Conservation (phyloP, 2,888 invertebrate species). For the Dicycla oo region DNA sequence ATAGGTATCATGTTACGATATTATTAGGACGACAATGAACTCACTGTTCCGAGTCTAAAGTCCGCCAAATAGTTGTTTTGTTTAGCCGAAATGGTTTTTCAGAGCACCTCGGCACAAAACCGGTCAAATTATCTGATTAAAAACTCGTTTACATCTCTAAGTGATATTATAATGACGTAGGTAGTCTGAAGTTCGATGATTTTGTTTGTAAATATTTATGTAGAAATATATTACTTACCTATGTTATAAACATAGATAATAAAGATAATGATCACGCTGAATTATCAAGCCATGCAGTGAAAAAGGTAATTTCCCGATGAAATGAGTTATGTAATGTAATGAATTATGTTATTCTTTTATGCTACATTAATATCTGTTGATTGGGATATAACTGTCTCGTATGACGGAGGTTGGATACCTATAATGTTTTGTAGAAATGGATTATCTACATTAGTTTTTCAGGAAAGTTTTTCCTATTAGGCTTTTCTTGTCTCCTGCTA, state of each 20-base stretch:
- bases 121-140: slow-evolving; percentile 34
- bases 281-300: slow-evolving; percentile 6
- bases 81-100: not conserved
- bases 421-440: no score
- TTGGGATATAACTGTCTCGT: not conserved
- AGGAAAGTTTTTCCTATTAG: no score
- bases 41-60: not conserved
- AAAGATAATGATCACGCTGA: slow-evolving; percentile 9
- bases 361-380: not conserved
- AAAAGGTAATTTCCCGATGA: slow-evolving; percentile 47
- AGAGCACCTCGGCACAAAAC: slow-evolving; percentile 47
- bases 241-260: not conserved
- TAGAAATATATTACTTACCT: not conserved
- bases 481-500: no score
- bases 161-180: slow-evolving; percentile 41
- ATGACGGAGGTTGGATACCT: no score
- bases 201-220: slow-evolving; percentile 27
- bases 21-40: no score
- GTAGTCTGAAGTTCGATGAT: slow-evolving; percentile 33
- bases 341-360: slow-evolving; percentile 10
- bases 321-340: slow-evolving; percentile 26
- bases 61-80: not conserved
- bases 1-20: no score
- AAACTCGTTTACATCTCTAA: slow-evolving; percentile 35
- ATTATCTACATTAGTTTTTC: no score